Percentiles rank a stretch among this genome's conserved stretches.
Conservation (phyloP, 35 echinoderm and acorn worm species). For the Patiria miniata region DNA sequence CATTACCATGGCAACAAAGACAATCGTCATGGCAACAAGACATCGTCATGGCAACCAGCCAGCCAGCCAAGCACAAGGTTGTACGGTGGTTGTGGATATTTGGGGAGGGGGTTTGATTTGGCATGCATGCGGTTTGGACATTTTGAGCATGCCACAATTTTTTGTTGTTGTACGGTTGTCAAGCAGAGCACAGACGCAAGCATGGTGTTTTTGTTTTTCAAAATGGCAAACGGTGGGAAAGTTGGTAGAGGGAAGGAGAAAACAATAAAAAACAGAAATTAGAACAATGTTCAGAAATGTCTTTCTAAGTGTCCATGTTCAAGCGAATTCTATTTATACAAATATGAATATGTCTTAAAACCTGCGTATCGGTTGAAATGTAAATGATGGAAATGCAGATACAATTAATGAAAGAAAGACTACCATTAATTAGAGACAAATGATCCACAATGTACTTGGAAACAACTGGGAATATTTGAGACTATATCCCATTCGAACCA, state of each 20-base stretch:
- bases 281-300: neutral
- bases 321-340: too few species aligned
- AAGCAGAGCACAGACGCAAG: neutral
- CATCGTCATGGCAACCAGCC: constrained; percentile 49
- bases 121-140: constrained; percentile 10
- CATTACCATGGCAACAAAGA: constrained; percentile 15
- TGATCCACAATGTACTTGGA: too few species aligned
- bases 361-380: too few species aligned
- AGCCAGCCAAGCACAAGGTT: constrained; percentile 40
- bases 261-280: neutral
- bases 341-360: too few species aligned
- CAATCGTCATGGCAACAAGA: constrained; percentile 30
- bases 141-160: constrained; percentile 1
- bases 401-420: too few species aligned
- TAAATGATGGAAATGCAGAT: too few species aligned
- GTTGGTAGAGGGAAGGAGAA: neutral
- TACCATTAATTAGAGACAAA: too few species aligned
- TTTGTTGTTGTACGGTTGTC: constrained; percentile 5
- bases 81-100: neutral
- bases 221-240: constrained; percentile 3
- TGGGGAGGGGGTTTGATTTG: neutral
- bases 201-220: neutral
- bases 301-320: too few species aligned
- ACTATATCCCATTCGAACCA: too few species aligned
- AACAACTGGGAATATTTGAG: too few species aligned